phyloP scores from a whole-genome alignment of 1,140 invertebrate species.

The Schlechtendalia chinensis region DNA sequence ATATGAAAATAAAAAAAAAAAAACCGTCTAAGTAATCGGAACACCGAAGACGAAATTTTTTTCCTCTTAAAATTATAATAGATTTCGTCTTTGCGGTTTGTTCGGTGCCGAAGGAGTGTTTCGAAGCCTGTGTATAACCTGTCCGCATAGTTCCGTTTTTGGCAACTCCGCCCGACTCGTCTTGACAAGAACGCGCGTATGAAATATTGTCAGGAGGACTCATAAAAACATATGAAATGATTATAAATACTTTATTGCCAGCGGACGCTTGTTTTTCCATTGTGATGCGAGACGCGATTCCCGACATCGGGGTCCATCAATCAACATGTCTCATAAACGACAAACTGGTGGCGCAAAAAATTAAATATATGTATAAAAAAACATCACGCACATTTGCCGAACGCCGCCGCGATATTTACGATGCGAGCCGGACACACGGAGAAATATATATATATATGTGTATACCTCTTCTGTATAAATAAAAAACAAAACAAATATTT shows the following conservation, averaged over 20 bases:
- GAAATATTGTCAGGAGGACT: constrained; percentile 26
- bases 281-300: constrained; percentile 46
- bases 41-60: constrained; percentile 37
- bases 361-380: constrained; percentile 15
- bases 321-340: constrained; percentile 48
- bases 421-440: not conserved
- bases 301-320: constrained; percentile 40
- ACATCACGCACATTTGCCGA: constrained; percentile 24
- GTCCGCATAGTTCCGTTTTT: constrained; percentile 48
- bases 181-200: constrained; percentile 22
- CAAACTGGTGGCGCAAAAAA: constrained; percentile 49
- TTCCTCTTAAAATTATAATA: constrained; percentile 36
- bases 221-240: constrained; percentile 44
- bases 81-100: constrained; percentile 11
- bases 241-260: constrained; percentile 38
- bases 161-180: constrained; percentile 38
- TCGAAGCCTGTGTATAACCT: constrained; percentile 14
- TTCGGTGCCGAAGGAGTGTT: constrained; percentile 5
- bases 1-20: constrained; percentile 15
- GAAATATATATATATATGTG: constrained; percentile 2
- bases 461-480: not conserved
- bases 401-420: constrained; percentile 43
- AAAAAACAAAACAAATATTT: not conserved
- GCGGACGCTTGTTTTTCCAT: constrained; percentile 14
- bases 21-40: constrained; percentile 19